Conservation (phyloP, 1,140 invertebrate genomes). For the Diploscapter pachys region DNA sequence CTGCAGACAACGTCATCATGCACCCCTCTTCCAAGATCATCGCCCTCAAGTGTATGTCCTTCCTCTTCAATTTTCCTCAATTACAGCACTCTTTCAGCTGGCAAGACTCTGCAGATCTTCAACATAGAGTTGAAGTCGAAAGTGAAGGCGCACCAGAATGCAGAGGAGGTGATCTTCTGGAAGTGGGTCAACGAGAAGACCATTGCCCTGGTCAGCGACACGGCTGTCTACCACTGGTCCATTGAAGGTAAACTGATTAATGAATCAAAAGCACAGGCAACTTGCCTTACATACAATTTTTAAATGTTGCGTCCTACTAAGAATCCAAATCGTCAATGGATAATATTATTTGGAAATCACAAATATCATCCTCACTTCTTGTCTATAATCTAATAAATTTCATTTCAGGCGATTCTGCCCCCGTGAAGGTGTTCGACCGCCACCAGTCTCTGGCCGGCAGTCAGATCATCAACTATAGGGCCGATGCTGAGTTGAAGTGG, state of each 20-base stretch:
- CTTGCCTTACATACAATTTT: not conserved
- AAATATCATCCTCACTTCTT: no score
- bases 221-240: slow-evolving; percentile 94
- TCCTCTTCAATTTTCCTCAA: slow-evolving; percentile 18
- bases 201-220: slow-evolving; percentile 92
- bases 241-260: slow-evolving; percentile 75
- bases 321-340: no score
- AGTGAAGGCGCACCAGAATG: slow-evolving; percentile 97
- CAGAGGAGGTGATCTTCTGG: slow-evolving; percentile 97
- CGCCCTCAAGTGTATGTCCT: slow-evolving; percentile 76
- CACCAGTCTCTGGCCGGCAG: slow-evolving; percentile 88
- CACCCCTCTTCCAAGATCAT: slow-evolving; percentile 96
- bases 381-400: slow-evolving; percentile 1
- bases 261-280: not conserved
- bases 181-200: slow-evolving; percentile 99
- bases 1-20: slow-evolving; percentile 99
- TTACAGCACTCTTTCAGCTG: slow-evolving; percentile 61
- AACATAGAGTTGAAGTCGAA: slow-evolving; percentile 99
- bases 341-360: no score
- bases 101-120: slow-evolving; percentile 97
- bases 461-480: slow-evolving; percentile 98
- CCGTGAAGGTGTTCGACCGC: slow-evolving; percentile 95
- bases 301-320: no score
- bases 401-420: slow-evolving; percentile 76
- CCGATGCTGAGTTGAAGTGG: slow-evolving; percentile 93